A percentile compares a stretch with the other conserved stretches of the same genome.
Conservation (phyloP, 2,888 invertebrate genomes). For the Fragum whitleyi region DNA sequence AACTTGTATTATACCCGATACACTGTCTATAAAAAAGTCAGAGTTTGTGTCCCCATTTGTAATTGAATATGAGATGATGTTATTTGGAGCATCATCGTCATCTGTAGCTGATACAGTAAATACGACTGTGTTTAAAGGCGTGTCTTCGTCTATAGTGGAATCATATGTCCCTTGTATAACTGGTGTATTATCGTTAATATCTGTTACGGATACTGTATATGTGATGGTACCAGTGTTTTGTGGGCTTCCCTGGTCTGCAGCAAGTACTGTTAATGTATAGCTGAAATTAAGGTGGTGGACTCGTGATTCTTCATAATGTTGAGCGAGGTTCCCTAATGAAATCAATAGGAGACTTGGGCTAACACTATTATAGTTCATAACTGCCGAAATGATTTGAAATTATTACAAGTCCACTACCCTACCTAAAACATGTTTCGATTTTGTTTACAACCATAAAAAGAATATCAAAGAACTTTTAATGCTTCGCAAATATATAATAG, state of each 20-base stretch:
- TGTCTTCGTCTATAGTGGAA: background rate
- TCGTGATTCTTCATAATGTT: too few relatives aligned
- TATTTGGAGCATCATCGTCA: conserved; percentile 70
- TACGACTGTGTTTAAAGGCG: background rate
- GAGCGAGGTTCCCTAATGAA: too few relatives aligned
- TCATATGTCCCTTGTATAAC: conserved; percentile 70
- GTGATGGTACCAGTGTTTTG: conserved; percentile 72
- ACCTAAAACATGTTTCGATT: too few relatives aligned
- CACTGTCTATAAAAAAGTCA: conserved; percentile 72
- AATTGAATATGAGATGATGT: conserved; percentile 49
- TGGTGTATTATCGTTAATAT: conserved; percentile 79
- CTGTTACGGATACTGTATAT: conserved; percentile 71
- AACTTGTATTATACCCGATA: conserved; percentile 71
- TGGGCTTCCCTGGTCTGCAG: conserved; percentile 69
- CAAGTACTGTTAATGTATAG: conserved; percentile 68
- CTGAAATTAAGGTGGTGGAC: conserved; percentile 56
- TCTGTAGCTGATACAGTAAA: conserved; percentile 47
- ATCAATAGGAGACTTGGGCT: too few relatives aligned
- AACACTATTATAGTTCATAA: too few relatives aligned
- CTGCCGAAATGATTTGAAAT: too few relatives aligned
- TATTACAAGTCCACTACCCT: too few relatives aligned
- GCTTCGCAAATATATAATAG: too few relatives aligned
- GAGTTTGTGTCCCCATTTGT: conserved; percentile 65
- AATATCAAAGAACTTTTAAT: too few relatives aligned
- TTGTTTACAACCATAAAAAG: too few relatives aligned